A percentile compares a stretch with the other conserved stretches of the same genome.
Conservation (phyloP, 1,140 invertebrate genomes). For the Pachypsylla venusta region DNA sequence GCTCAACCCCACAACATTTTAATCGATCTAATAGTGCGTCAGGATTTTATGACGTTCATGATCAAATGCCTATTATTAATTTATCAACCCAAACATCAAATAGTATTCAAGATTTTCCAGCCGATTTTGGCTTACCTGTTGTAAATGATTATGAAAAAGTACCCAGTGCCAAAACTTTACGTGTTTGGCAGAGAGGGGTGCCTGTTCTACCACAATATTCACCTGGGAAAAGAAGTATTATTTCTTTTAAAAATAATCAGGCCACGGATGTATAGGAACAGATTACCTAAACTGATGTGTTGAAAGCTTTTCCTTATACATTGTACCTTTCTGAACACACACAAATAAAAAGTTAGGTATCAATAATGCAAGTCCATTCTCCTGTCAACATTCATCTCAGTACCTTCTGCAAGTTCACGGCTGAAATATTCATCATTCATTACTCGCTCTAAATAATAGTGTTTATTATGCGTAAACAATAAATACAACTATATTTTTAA, state of each 20-base stretch:
- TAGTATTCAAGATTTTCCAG: slow-evolving; percentile 4
- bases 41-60: background rate
- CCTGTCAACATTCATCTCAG: no score
- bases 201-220: slow-evolving; percentile 19
- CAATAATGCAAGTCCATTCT: no score
- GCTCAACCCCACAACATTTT: background rate
- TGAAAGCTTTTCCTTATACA: no score
- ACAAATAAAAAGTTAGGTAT: no score
- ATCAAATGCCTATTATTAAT: background rate
- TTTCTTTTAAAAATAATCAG: background rate
- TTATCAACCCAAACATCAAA: background rate
- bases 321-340: no score
- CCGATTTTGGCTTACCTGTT: slow-evolving; percentile 1
- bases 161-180: slow-evolving; percentile 17
- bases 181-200: slow-evolving; percentile 22
- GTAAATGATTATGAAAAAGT: background rate
- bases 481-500: no score
- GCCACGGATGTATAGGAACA: background rate
- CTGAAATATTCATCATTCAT: no score
- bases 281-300: no score
- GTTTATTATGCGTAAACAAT: no score
- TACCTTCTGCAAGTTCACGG: no score
- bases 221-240: background rate
- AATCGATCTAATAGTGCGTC: background rate
- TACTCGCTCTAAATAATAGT: no score